phyloP scores from a whole-genome alignment of 1,140 invertebrate genomes.

The Oedothorax gibbosus region DNA sequence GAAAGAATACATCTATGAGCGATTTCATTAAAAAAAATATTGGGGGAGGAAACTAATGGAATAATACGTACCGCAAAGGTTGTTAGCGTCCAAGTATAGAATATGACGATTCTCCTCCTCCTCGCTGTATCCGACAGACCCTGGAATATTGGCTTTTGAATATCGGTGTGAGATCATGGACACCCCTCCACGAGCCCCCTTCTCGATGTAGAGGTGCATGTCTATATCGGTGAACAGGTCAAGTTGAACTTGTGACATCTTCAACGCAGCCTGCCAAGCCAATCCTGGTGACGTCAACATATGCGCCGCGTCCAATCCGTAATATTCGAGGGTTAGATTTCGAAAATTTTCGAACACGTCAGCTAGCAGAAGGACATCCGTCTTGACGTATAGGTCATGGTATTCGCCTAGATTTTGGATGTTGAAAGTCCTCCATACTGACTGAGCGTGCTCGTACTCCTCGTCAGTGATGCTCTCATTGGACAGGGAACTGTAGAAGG shows the following conservation, averaged over 20 bases:
- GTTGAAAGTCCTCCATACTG: conserved; percentile 64
- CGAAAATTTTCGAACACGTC: conserved; percentile 65
- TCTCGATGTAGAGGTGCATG: conserved; percentile 47
- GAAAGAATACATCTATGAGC: conserved; percentile 54
- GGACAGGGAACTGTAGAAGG: conserved; percentile 9
- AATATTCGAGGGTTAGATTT: conserved; percentile 17
- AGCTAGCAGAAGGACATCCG: conserved; percentile 62
- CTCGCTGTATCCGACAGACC: too few relatives aligned
- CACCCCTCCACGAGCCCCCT: conserved; percentile 6
- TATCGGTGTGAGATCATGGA: not conserved
- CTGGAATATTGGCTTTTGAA: not conserved
- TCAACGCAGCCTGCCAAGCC: conserved; percentile 28
- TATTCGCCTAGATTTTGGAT: conserved; percentile 62
- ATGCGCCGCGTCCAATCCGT: not conserved
- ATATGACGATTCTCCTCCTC: not conserved
- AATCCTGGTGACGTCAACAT: not conserved
- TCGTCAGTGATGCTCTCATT: not conserved
- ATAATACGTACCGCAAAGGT: too few relatives aligned
- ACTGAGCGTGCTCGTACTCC: conserved; percentile 36
- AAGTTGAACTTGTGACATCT: not conserved
- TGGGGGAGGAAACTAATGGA: not conserved
- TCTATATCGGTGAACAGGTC: conserved; percentile 30
- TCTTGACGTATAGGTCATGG: conserved; percentile 25
- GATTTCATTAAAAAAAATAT: conserved; percentile 64
- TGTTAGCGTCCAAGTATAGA: not conserved